phyloP scores from a whole-genome alignment of 2,888 invertebrate species.

The Ceraclea dissimilis region DNA sequence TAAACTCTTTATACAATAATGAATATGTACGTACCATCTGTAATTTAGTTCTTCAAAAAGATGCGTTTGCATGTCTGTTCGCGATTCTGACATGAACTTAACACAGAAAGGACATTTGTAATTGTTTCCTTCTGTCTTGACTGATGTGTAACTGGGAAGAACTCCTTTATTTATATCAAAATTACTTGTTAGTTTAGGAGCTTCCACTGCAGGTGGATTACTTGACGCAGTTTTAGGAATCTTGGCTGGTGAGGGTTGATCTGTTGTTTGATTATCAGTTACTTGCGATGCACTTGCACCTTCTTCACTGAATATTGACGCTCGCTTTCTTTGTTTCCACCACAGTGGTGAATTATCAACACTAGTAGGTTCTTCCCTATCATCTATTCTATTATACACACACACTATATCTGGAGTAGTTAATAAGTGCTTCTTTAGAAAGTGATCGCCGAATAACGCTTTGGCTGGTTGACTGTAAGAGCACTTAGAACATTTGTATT shows the following conservation, averaged over 20 bases:
- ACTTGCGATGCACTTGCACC: background rate
- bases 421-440: constrained; percentile 49
- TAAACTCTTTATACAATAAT: no score
- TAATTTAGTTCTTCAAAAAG: constrained; percentile 60
- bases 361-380: constrained; percentile 14
- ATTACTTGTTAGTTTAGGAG: constrained; percentile 19
- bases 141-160: constrained; percentile 28
- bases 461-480: constrained; percentile 40
- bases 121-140: constrained; percentile 47
- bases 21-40: constrained; percentile 46
- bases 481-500: constrained; percentile 66
- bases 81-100: constrained; percentile 48
- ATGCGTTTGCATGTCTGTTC: constrained; percentile 57
- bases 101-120: constrained; percentile 57
- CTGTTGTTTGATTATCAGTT: background rate
- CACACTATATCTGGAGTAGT: constrained; percentile 35
- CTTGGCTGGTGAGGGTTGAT: constrained; percentile 2
- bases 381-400: constrained; percentile 47
- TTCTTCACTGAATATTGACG: constrained; percentile 28
- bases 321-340: constrained; percentile 33
- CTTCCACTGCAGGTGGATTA: background rate
- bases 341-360: constrained; percentile 36
- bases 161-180: background rate
- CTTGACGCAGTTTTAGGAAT: background rate
- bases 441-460: constrained; percentile 53